Evolutionary conservation across 2,113 vertebrate species (phyloP).

Genomic region (Manacus vitellinus): DNA sequence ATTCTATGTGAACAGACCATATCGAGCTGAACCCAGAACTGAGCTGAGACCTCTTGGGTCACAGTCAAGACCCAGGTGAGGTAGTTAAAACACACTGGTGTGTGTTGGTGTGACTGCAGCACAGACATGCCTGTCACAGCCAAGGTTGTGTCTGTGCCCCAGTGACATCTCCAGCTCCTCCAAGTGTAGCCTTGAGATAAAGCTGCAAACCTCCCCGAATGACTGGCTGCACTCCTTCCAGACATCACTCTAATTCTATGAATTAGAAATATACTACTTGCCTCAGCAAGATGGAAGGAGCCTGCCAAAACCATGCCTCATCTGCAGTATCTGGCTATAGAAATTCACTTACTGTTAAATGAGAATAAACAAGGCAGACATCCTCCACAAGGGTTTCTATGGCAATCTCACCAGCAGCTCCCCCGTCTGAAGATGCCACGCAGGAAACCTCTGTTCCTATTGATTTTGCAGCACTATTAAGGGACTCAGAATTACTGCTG

Average conservation of each 20-base stretch:
- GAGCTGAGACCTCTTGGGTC: not conserved
- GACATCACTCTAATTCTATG: not conserved
- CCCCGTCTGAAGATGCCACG: not conserved
- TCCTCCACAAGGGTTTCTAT: conserved; percentile 43
- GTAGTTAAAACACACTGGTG: fast-evolving
- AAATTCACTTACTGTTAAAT: conserved; percentile 30
- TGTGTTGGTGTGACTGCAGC: too few species aligned
- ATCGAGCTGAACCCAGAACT: not conserved
- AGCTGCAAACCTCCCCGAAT: not conserved
- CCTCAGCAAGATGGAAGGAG: not conserved
- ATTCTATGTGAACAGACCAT: fast-evolving
- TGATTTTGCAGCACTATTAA: conserved; percentile 16
- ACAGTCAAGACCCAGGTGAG: fast-evolving
- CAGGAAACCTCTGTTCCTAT: conserved; percentile 10
- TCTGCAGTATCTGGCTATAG: conserved; percentile 4
- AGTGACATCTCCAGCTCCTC: not conserved
- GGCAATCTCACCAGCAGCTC: conserved; percentile 46
- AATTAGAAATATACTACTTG: not conserved
- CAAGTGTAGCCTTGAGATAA: not conserved
- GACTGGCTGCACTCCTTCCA: not conserved
- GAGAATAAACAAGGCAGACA: not conserved
- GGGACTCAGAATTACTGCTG: not conserved
- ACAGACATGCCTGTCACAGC: not conserved
- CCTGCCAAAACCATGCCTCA: conserved; percentile 9
- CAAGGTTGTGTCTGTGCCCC: fast-evolving